phyloP scores from a whole-genome alignment of 2,113 vertebrate species.

The Misgurnus mizolepis region DNA sequence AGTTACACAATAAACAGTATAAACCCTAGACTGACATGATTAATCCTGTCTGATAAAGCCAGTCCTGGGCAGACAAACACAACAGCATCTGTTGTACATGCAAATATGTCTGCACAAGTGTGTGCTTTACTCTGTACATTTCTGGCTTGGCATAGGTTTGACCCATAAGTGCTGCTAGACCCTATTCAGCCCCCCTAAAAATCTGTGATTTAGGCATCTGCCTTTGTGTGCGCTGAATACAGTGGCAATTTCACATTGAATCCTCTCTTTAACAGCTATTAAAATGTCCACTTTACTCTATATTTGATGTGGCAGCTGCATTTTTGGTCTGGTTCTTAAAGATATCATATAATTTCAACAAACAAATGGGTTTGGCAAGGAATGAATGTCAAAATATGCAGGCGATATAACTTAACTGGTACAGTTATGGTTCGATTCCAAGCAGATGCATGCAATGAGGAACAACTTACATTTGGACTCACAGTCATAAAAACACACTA shows the following conservation, averaged over 20 bases:
- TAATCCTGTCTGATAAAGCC: slow-evolving; percentile 32
- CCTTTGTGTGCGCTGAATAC: neutral
- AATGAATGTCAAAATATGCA: too few relatives aligned
- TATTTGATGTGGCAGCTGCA: too few relatives aligned
- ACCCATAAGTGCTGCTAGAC: neutral
- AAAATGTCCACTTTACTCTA: too few relatives aligned
- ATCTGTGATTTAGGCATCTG: neutral
- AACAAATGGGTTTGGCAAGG: too few relatives aligned
- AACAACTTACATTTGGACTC: too few relatives aligned
- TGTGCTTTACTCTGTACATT: neutral
- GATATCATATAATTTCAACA: too few relatives aligned
- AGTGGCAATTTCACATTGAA: too few relatives aligned
- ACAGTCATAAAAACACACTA: neutral
- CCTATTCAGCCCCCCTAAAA: neutral
- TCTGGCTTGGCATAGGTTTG: neutral
- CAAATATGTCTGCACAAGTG: neutral
- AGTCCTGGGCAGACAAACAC: neutral
- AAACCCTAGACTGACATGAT: slow-evolving; percentile 16
- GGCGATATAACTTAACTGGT: too few relatives aligned
- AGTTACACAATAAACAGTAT: neutral
- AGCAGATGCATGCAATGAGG: too few relatives aligned
- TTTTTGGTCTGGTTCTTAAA: too few relatives aligned
- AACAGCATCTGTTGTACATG: slow-evolving; percentile 8
- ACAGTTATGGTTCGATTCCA: too few relatives aligned
- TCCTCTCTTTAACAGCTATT: too few relatives aligned